phyloP scores from a whole-genome alignment of 2,113 vertebrate genomes.

The Hemiscyllium ocellatum region DNA sequence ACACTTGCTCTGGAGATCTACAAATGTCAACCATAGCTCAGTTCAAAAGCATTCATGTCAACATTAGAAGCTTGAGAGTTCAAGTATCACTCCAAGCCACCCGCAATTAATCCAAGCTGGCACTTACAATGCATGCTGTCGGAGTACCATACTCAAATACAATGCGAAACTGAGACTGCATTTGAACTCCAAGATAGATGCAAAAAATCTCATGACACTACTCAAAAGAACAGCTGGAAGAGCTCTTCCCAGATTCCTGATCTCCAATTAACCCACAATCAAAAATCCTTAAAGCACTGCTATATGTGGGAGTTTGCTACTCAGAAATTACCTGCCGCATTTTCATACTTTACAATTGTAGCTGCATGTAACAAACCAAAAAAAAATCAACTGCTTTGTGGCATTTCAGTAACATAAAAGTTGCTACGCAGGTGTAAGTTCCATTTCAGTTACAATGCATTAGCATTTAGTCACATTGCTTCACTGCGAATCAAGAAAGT shows the following conservation, averaged over 20 bases:
- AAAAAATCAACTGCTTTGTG: neutral
- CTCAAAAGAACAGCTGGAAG: neutral
- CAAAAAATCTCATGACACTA: neutral
- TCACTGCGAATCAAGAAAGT: neutral
- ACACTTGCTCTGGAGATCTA: neutral
- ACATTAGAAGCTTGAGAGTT: neutral
- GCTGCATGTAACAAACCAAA: neutral
- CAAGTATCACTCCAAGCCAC: neutral
- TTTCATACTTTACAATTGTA: neutral
- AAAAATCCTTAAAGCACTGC: neutral
- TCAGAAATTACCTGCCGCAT: neutral
- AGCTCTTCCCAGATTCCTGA: neutral
- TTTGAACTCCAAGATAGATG: neutral
- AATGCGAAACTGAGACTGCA: neutral
- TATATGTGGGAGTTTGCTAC: neutral
- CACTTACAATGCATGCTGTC: neutral
- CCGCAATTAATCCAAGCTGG: neutral
- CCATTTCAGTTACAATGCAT: neutral
- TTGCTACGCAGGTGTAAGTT: neutral
- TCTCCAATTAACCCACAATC: neutral
- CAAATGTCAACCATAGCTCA: neutral
- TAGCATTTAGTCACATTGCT: neutral
- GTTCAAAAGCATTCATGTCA: neutral
- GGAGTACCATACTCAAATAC: neutral
- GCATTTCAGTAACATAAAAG: neutral